These are phyloP conservation scores for Gnathonemus echidnorhynchus DNA, from an alignment of 2,113 vertebrate genomes.

Conservation along the genomic window DNA sequence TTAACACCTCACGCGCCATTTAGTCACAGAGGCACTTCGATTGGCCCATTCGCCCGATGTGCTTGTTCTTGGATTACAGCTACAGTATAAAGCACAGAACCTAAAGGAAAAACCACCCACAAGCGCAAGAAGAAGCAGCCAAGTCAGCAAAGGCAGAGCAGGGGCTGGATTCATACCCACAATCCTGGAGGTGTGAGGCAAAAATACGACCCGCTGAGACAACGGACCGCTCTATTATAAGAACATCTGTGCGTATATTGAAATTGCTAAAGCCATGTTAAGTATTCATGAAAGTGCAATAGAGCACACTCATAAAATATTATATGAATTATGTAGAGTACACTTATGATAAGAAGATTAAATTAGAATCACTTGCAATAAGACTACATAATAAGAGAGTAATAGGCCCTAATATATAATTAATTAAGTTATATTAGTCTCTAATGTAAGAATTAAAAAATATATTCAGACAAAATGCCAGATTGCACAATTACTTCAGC, in stretches of 20 bases:
- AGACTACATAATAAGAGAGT: constrained; percentile 40
- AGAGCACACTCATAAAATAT: constrained; percentile 5
- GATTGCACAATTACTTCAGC: constrained; percentile 63
- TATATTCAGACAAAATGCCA: constrained; percentile 55
- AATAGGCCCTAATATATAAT: not conserved
- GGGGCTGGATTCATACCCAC: not conserved
- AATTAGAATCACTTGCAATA: constrained; percentile 37
- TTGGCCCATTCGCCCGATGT: not conserved
- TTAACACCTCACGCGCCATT: not conserved
- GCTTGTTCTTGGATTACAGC: not conserved
- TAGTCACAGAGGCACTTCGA: not conserved
- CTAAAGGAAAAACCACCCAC: not conserved
- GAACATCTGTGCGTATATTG: constrained; percentile 13
- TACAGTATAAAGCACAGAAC: not conserved
- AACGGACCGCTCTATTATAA: not conserved
- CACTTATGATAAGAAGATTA: constrained; percentile 12
- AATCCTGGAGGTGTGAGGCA: not conserved
- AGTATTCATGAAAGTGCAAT: constrained; percentile 3
- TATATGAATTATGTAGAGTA: not conserved
- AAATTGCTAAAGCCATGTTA: not conserved
- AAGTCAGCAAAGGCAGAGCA: not conserved
- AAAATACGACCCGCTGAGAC: not conserved
- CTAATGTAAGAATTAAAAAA: constrained; percentile 38
- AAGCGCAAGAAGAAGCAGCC: not conserved
- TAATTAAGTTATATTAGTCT: not conserved